phyloP scores from a whole-genome alignment of 2,113 vertebrate genomes.

The Cathartes aura region DNA sequence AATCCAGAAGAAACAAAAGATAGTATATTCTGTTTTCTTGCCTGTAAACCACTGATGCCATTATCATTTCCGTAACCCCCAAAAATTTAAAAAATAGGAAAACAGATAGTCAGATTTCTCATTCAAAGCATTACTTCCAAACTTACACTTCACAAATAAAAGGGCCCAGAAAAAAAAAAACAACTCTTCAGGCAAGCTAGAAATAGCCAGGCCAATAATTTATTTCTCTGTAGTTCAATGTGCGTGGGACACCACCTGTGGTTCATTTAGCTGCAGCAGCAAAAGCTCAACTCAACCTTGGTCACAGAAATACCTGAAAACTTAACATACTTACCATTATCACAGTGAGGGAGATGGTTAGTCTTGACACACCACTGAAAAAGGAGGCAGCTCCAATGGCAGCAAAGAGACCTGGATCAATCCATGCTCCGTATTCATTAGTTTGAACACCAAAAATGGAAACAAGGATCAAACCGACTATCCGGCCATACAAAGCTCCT shows the following conservation, averaged over 20 bases:
- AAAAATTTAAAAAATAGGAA: neutral
- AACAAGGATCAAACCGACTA: slow-evolving; percentile 39
- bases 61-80: accelerated
- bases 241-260: neutral
- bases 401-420: slow-evolving; percentile 59
- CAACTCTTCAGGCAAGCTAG: neutral
- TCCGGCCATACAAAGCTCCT: slow-evolving; percentile 51
- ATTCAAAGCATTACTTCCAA: neutral
- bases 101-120: neutral
- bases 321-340: slow-evolving; percentile 27
- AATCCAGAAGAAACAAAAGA: neutral
- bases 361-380: slow-evolving; percentile 47
- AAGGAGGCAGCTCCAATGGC: slow-evolving; percentile 41
- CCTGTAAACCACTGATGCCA: neutral
- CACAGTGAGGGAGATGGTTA: slow-evolving; percentile 51
- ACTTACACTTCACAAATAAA: neutral
- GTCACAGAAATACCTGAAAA: neutral
- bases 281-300: neutral
- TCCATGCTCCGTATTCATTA: slow-evolving; percentile 17
- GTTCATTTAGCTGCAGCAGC: neutral
- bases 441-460: slow-evolving; percentile 33
- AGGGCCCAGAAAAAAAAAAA: neutral
- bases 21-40: neutral
- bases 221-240: neutral
- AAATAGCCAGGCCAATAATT: neutral